A percentile compares a stretch with the other conserved stretches of the same genome.
Conservation (phyloP, 2,113 vertebrate genomes). For the Toxostoma redivivum region DNA sequence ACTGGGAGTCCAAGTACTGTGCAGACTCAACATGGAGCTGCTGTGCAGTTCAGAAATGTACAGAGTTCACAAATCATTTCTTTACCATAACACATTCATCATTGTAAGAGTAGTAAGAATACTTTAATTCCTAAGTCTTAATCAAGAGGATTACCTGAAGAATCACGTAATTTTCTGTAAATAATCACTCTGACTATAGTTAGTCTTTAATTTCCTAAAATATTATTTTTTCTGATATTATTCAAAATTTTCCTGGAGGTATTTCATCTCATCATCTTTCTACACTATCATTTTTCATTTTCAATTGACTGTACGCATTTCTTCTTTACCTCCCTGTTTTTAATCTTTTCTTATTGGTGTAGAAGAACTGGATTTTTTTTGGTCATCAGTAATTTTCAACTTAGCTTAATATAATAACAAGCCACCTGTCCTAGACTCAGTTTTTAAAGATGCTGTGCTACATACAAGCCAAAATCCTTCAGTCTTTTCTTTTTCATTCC, state of each 20-base stretch:
- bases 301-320: neutral
- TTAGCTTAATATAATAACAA: neutral
- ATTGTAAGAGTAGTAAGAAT: neutral
- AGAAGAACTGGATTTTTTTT: neutral
- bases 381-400: neutral
- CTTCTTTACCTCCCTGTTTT: neutral
- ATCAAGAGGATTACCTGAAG: neutral
- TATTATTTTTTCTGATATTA: neutral
- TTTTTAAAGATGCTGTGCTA: neutral
- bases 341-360: neutral
- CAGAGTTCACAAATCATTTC: neutral
- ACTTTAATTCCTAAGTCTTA: neutral
- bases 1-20: neutral
- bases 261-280: neutral
- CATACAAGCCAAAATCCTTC: neutral
- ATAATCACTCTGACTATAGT: neutral
- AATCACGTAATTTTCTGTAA: neutral
- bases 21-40: neutral
- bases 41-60: neutral
- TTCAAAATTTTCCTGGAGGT: neutral
- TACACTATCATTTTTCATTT: neutral
- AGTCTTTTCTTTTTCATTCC: neutral
- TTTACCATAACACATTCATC: neutral
- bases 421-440: neutral
- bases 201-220: neutral